Percentiles rank a stretch among this genome's conserved stretches.
phyloP scores from a whole-genome alignment of 1,140 invertebrate species.

The Atta texana region DNA sequence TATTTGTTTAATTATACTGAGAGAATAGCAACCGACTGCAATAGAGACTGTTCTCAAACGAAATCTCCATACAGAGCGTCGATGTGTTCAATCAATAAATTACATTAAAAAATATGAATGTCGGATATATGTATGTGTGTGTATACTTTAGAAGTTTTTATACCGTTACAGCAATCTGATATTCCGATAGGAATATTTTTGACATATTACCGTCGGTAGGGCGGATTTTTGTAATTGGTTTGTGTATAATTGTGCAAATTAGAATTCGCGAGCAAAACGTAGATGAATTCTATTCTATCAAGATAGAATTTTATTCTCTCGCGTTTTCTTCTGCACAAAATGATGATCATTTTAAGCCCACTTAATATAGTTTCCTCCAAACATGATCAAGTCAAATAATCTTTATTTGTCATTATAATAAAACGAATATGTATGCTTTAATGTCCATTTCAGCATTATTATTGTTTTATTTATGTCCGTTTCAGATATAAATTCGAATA shows the following conservation, averaged over 20 bases:
- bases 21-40: conserved; percentile 71
- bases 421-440: background rate
- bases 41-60: conserved; percentile 63
- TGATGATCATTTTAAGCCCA: conserved; percentile 63
- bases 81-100: conserved; percentile 72
- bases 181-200: conserved; percentile 80
- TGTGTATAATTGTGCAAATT: conserved; percentile 69
- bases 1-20: conserved; percentile 75
- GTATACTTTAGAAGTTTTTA: conserved; percentile 77
- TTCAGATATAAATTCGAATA: background rate
- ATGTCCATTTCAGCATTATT: background rate
- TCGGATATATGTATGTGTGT: conserved; percentile 72
- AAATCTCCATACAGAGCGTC: conserved; percentile 61
- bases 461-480: background rate
- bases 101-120: conserved; percentile 82
- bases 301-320: background rate
- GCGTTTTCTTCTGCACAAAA: conserved; percentile 58
- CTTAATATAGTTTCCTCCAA: conserved; percentile 57
- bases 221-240: conserved; percentile 79
- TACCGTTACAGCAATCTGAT: conserved; percentile 76
- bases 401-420: background rate
- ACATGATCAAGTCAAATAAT: background rate
- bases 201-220: conserved; percentile 77
- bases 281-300: background rate
- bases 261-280: conserved; percentile 59